These are phyloP conservation scores for Anastrepha ludens DNA, from an alignment of 1,140 invertebrate genomes.

Conservation along the genomic window DNA sequence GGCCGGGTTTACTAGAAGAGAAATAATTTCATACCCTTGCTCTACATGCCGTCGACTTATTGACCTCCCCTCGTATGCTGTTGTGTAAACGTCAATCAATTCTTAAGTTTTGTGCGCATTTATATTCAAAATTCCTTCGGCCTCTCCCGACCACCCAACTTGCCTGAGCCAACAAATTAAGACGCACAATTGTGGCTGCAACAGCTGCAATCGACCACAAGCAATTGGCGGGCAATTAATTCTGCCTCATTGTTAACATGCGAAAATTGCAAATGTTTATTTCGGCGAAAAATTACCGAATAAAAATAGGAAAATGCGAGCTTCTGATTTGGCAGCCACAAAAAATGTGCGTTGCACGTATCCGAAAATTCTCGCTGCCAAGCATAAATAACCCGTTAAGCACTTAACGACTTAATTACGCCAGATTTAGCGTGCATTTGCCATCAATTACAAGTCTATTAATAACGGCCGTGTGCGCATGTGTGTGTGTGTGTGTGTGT, in stretches of 20 bases:
- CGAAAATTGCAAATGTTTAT: neutral
- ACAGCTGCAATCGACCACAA: neutral
- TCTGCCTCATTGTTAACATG: slow-evolving; percentile 41
- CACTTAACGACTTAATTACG: slow-evolving; percentile 71
- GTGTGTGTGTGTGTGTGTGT: neutral
- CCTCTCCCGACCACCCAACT: neutral
- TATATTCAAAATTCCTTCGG: neutral
- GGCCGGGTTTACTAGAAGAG: no score
- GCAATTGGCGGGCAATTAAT: slow-evolving; percentile 23
- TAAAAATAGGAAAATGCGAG: slow-evolving; percentile 4
- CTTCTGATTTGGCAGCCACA: neutral
- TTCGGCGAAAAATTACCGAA: neutral
- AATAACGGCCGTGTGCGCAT: slow-evolving; percentile 61
- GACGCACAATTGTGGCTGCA: neutral
- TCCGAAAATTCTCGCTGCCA: neutral
- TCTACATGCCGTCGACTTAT: no score
- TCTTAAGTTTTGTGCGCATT: no score
- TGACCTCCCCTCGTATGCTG: no score
- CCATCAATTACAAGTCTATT: slow-evolving; percentile 73
- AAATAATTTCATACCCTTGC: no score
- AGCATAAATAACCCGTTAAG: slow-evolving; percentile 35
- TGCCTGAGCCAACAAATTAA: slow-evolving; percentile 19
- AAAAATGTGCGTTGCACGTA: neutral
- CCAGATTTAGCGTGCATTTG: slow-evolving; percentile 73
- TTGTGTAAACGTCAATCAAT: no score